Conservation (phyloP, 2,888 invertebrate genomes). For the Drosophila rellima region DNA sequence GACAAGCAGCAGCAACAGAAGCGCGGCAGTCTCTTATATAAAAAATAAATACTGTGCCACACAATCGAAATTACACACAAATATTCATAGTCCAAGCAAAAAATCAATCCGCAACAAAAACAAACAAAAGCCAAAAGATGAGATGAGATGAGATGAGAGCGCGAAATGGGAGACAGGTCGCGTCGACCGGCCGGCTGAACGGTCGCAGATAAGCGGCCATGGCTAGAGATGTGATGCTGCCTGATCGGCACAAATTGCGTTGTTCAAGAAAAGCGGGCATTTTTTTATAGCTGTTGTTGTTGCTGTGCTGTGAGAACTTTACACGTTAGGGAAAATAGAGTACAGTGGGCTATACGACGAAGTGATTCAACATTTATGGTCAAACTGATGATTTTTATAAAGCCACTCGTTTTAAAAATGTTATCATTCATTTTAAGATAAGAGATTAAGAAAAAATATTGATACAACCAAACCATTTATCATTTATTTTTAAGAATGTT, state of each 20-base stretch:
- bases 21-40: slow-evolving; percentile 19
- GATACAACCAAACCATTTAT: no score
- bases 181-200: slow-evolving; percentile 11
- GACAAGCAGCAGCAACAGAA: slow-evolving; percentile 2
- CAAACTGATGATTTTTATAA: neutral
- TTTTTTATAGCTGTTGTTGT: slow-evolving; percentile 18
- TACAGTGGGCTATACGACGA: slow-evolving; percentile 10
- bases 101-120: slow-evolving; percentile 57
- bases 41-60: slow-evolving; percentile 46
- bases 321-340: slow-evolving; percentile 20
- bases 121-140: slow-evolving; percentile 39
- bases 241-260: slow-evolving; percentile 61
- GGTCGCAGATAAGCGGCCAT: slow-evolving; percentile 44
- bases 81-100: slow-evolving; percentile 51
- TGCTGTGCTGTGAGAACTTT: slow-evolving; percentile 12
- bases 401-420: no score
- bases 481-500: no score
- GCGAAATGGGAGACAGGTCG: slow-evolving; percentile 46
- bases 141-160: slow-evolving; percentile 16
- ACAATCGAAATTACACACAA: slow-evolving; percentile 54
- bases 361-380: neutral
- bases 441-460: no score
- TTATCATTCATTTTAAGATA: no score
- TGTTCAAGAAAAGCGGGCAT: slow-evolving; percentile 40
- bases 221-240: slow-evolving; percentile 36